A percentile compares a stretch with the other conserved stretches of the same genome.
phyloP scores from a whole-genome alignment of 2,797 vertebrate genomes.

The Crocidura indochinensis region DNA sequence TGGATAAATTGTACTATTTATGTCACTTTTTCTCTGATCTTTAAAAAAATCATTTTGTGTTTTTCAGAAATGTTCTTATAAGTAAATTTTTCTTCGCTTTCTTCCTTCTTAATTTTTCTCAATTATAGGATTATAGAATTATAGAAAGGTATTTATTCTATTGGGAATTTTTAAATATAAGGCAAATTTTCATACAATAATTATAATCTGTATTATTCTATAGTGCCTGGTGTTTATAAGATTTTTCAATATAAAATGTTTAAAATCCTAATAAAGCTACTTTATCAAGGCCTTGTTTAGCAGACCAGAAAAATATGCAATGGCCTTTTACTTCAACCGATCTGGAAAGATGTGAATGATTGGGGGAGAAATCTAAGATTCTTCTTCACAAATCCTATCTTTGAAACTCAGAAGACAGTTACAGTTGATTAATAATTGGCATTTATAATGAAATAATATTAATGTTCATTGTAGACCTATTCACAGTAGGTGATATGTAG shows the following conservation, averaged over 20 bases:
- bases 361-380: neutral
- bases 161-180: neutral
- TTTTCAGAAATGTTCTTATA: neutral
- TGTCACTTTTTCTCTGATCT: neutral
- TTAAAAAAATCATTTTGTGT: neutral
- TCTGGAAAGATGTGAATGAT: neutral
- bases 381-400: neutral
- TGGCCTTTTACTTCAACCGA: neutral
- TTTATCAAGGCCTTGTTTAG: neutral
- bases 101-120: neutral
- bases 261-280: slow-evolving; percentile 18
- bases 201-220: neutral
- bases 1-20: neutral
- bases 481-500: too few species aligned
- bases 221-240: neutral
- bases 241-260: neutral
- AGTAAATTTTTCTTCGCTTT: neutral
- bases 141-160: slow-evolving; percentile 4
- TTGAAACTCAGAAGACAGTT: neutral
- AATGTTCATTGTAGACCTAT: too few species aligned
- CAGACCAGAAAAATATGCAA: neutral
- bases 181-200: neutral
- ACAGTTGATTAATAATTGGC: neutral
- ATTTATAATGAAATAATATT: neutral
- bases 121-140: neutral